Evolutionary conservation across 2,888 invertebrate species (phyloP), one percentile per base, ranked within the genome.

Genomic region (Scaptodrosophila latifasciaeformis): DNA sequence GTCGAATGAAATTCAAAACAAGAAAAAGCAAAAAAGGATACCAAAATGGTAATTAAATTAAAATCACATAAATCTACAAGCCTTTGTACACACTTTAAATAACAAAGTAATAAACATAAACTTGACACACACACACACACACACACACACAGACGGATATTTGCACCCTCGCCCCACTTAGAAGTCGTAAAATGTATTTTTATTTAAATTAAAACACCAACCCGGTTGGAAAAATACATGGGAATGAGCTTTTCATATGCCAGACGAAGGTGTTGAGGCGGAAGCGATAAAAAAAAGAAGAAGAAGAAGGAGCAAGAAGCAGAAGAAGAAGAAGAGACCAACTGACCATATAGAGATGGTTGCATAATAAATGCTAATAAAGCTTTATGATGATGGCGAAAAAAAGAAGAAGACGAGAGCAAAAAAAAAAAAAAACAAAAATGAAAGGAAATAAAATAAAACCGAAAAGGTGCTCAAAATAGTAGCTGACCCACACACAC

Each of bases 281-380:
- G 48, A 53, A 63, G 52, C 54, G 52, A 71, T 58, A 72, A 64
- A 60, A 67, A 65, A 64, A 65, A 18, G 18, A 35, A 35, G 17
- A 29, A 24, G 1, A 5, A 44, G 2, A 30, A 12, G 27, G 18
- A 35, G 21, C 15, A 29, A 24, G 1, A 5, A 44, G 2, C 15
- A 12, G 13, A 18, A 27, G 2, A 29, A 43, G 12, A 45, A 45
- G 19, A 15, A 4, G 18, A 45, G 45, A 31, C 9, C 19, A 29
- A 37, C 27, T 17, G 27, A 27, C 39, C 37, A 39, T 29, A 46
- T 34, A 45, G 49, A 18, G 31, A 30, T 43, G 49, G 62, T 65
- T 82, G 75, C 71, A 82, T 82, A 82, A 81, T 81, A 81, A 82
- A 82, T 82, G 82, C 75, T 82, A 78, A 82, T 81, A 82, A 72